Evolutionary conservation across 2,888 invertebrate genomes (phyloP), one percentile per base, ranked within the genome.

Genomic region (Noctua pronuba): DNA sequence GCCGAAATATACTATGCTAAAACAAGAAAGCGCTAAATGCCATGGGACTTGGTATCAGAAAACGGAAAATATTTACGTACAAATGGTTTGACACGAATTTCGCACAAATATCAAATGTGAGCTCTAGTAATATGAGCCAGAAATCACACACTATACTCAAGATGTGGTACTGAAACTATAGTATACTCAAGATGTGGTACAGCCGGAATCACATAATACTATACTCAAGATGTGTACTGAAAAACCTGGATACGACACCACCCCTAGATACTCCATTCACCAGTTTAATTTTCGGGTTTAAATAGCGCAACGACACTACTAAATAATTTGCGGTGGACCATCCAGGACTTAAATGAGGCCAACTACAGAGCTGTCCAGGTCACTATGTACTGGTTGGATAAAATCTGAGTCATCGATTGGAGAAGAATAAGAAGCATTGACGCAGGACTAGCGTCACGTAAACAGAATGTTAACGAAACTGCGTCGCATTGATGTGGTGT

Each of bases 211-310:
- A 60, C 31, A 18, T 18, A 31, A 35, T 60, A 31, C 1, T 16
- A 58, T 11, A 28, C 46, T 31, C 28, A 41, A 38, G 4, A 65
- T 58, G 16, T 35, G 1, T 41, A 72, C 38, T 71, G 2, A 24
- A 49, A 60, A 52, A 31, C 44, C 44, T 8, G 75, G 75, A 60
- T 44, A 31, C n/a, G 79, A 81, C 75, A 62, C 62, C 2, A 46
- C 44, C 16, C n/a, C 24, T 1, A 44, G 46, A 67, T n/a, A 3
- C 62, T 74, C 11, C 52, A 74, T 79, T 79, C 60, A 38, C n/a
- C 0, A 16, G 46, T 55, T 70, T 21, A 49, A 8, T 24, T 18
- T 77, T 78, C n/a, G 16, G 18, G 18, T 11, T 41, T 41, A 41
- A 41, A 41, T 38, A 38, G 38, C 38, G 38, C 38, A 38, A 38